Conservation (phyloP, 2,888 invertebrate genomes). For the Hydraecia micacea region DNA sequence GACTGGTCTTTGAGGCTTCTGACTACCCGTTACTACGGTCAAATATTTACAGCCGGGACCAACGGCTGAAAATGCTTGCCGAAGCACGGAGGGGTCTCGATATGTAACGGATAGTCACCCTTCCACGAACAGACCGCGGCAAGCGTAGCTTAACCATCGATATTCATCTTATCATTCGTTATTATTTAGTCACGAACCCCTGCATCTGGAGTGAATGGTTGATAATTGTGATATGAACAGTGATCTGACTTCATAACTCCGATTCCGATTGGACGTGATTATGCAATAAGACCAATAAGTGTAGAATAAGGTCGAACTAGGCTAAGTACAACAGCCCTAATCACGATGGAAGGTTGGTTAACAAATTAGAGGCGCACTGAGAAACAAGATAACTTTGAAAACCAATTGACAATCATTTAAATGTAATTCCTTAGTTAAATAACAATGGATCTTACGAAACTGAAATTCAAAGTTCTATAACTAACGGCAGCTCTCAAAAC, state of each 20-base stretch:
- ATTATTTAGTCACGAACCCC: too few species aligned
- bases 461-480: conserved; percentile 1
- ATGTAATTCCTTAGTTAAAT: conserved; percentile 4
- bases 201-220: background rate
- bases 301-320: background rate
- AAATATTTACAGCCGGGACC: background rate
- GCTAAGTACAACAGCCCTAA: background rate
- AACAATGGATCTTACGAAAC: background rate
- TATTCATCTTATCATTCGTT: too few species aligned
- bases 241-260: background rate
- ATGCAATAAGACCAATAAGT: too few species aligned
- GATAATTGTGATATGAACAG: background rate
- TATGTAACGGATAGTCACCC: background rate
- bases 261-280: background rate
- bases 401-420: background rate
- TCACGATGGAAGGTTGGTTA: background rate
- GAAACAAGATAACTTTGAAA: conserved; percentile 15
- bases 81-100: background rate
- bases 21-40: background rate
- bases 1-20: background rate
- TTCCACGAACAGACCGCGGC: background rate
- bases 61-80: background rate
- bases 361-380: conserved; percentile 7
- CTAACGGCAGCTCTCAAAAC: too few species aligned
- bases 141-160: background rate